phyloP scores from a whole-genome alignment of 2,888 invertebrate species.

The Conchocele bisecta region DNA sequence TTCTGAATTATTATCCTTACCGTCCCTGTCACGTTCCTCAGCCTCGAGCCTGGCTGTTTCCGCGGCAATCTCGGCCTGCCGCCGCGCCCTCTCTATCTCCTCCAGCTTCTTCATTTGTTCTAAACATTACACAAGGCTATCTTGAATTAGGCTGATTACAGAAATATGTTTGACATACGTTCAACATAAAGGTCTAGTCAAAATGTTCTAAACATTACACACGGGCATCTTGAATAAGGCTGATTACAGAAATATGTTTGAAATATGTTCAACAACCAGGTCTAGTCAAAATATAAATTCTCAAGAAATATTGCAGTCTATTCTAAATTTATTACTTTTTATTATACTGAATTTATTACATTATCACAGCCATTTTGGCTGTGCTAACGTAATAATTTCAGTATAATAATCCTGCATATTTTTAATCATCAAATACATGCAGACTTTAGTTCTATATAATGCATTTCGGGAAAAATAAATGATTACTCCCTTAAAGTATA shows the following conservation, averaged over 20 bases:
- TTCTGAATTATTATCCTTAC: too few relatives aligned
- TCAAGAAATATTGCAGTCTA: too few relatives aligned
- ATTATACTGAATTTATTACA: too few relatives aligned
- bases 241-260: not conserved
- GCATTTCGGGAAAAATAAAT: too few relatives aligned
- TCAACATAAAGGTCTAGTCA: not conserved
- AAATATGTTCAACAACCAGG: not conserved
- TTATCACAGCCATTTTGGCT: too few relatives aligned
- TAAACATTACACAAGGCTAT: constrained; percentile 46
- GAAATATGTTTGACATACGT: not conserved
- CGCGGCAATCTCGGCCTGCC: constrained; percentile 75
- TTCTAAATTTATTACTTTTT: too few relatives aligned
- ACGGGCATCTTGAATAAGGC: not conserved
- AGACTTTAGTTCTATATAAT: too few relatives aligned
- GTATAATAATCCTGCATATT: too few relatives aligned
- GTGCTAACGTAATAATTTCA: too few relatives aligned
- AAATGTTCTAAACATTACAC: not conserved
- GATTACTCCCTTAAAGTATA: too few relatives aligned
- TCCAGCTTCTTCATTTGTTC: constrained; percentile 81
- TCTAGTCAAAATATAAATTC: not conserved
- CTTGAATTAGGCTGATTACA: not conserved
- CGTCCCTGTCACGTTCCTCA: constrained; percentile 67
- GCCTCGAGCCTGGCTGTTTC: constrained; percentile 67
- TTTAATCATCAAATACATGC: too few relatives aligned
- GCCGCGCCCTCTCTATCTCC: constrained; percentile 76